A percentile compares a stretch with the other conserved stretches of the same genome.
Conservation (phyloP, 1,140 invertebrate genomes). For the Meloidogyne floridensis region DNA sequence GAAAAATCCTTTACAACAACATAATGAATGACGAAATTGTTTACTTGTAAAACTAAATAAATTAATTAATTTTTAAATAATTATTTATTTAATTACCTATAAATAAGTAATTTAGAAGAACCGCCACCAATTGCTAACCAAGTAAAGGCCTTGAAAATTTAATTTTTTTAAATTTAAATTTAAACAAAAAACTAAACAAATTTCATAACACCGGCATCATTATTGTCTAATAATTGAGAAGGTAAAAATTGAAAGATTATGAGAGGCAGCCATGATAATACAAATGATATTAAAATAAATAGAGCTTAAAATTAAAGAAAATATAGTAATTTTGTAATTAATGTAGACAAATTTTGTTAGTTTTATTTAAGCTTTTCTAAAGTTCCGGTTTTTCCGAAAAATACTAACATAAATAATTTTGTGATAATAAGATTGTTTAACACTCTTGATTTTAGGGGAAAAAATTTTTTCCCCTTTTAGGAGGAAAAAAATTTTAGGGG, state of each 20-base stretch:
- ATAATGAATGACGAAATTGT: slow-evolving; percentile 23
- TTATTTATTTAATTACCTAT: slow-evolving; percentile 4
- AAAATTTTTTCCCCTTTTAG: too few species aligned
- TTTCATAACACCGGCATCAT: slow-evolving; percentile 18
- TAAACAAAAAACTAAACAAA: slow-evolving; percentile 9
- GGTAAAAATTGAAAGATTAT: slow-evolving; percentile 27
- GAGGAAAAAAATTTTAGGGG: too few species aligned
- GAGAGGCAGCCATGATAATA: slow-evolving; percentile 26
- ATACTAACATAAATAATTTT: too few species aligned
- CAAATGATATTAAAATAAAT: slow-evolving; percentile 27
- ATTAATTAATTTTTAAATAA: background rate
- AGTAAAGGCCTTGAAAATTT: slow-evolving; percentile 21
- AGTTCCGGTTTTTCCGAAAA: too few species aligned
- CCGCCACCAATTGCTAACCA: slow-evolving; percentile 30
- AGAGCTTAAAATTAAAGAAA: slow-evolving; percentile 2
- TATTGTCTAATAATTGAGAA: slow-evolving; percentile 3
- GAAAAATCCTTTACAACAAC: slow-evolving; percentile 10
- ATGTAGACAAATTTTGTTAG: background rate
- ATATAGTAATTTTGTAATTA: background rate
- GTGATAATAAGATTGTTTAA: too few species aligned
- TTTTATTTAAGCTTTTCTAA: background rate
- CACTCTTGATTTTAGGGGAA: too few species aligned
- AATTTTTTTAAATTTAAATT: background rate
- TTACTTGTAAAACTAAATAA: slow-evolving; percentile 24
- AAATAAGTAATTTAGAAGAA: slow-evolving; percentile 32